Evolutionary conservation across 2,888 invertebrate genomes (phyloP), one percentile per base, ranked within the genome.

Genomic region (Drosophila kanekoi): DNA sequence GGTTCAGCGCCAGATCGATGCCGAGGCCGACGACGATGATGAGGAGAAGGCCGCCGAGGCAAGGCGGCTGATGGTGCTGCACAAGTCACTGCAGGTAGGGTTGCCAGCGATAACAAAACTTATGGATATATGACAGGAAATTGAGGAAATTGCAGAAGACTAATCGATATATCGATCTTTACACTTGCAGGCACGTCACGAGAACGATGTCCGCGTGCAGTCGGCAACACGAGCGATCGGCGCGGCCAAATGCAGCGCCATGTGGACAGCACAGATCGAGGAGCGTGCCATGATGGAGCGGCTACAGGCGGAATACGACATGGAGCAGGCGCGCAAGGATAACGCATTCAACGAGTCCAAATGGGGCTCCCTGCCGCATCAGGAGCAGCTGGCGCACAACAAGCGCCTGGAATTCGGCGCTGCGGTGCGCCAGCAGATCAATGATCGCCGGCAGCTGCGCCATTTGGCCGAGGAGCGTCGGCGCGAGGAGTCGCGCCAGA

Each of bases 241-340:
- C 90, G 95, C 52, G 95, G 96, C 44, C 94, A 95, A 79, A 94
- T 96, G 87, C 52, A 81, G 81, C 14, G 84, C 84, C 41, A 79
- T 85, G 96, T 96, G 76, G 95, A 96, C 44, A 95, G 96, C 10
- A 94, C 96, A 74, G 96, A 96, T 23, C 95, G 96, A 90, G 96
- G 96, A 73, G 95, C 96, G 13, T 95, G 96, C 83, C 95, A 95
- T 91, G 95, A 96, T 1, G 95, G 95, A 48, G 95, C 96, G 16
- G 89, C 95, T 73, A 95, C 95, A 89, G 95, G 94, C 94, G 2
- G 94, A 95, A 0, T 94, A 95, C 79, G 95, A 94, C 6, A 94
- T 94, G 3, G 96, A 96, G 90, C 95, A 78, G 82, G 71, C 57
- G 0, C 66, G 58, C 95, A 87, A 79, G 61, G 73, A 79, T 8